Evolutionary conservation across 2,888 invertebrate species (phyloP), one percentile per base, ranked within the genome.

Genomic region (Drosophila niveifrons): DNA sequence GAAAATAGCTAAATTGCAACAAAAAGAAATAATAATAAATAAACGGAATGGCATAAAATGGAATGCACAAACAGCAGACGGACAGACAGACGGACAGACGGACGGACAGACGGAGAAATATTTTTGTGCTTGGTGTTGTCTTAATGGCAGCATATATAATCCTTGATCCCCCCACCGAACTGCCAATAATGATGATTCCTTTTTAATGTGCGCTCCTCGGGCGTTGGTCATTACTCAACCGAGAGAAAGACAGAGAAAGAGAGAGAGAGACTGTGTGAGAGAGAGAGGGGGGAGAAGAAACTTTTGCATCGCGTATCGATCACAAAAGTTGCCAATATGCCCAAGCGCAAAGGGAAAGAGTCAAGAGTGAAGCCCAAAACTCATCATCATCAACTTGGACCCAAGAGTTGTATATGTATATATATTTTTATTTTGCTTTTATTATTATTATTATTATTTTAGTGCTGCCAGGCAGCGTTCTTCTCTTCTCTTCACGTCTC

Each of bases 171-270:
- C 79, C 66, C 78, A 41, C 61, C 61, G 50, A 70, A 55, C 89
- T 89, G 89, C 89, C 87, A 90, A 90, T 90, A 90, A 90, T 90
- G 90, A 90, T 90, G 90, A 90, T 90, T 90, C 88, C 89, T 90
- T 90, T 90, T 90, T 90, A 90, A 90, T 90, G 90, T 90, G 78
- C 80, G 67, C 88, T 82, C 89, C 84, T 67, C 77, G 73, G 80
- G 72, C 79, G 77, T 78, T 75, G 83, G 83, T 84, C 88, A 84
- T 84, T 83, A 83, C 77, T 87, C 88, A 83, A 72, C 56, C 31
- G 18, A 3, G 28, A 18, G 48, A 6, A 36, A n/a, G 29, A 13
- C 15, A 10, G 8, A 13, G n/a, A 1, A 1, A 8, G 57, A 10
- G n/a, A 23, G 23, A 23, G 23, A 41, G 18, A 3, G 28, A 18